These are phyloP conservation scores for Poliocrania exsul DNA, from an alignment of 2,797 vertebrate genomes.

Conservation along the genomic window DNA sequence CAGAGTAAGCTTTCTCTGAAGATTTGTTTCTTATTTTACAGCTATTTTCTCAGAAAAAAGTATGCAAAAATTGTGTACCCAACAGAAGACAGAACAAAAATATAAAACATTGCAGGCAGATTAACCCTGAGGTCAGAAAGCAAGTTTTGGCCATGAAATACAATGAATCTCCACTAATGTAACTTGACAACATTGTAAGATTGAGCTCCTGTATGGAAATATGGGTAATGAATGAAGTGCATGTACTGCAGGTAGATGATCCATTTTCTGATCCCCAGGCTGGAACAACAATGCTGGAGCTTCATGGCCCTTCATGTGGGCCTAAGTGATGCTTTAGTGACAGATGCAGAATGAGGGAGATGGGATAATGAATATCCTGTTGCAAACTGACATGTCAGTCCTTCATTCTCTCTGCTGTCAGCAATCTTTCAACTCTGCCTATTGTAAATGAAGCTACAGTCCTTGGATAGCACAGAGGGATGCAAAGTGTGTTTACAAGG, in stretches of 20 bases:
- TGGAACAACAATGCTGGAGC: constrained; percentile 56
- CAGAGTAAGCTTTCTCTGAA: background rate
- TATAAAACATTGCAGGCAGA: constrained; percentile 5
- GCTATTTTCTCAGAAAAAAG: background rate
- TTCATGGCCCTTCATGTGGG: constrained; percentile 45
- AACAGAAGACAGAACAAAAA: background rate
- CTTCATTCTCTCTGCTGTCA: constrained; percentile 51
- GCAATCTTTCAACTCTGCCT: constrained; percentile 60
- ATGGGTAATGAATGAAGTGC: constrained; percentile 24
- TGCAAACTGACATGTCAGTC: constrained; percentile 48
- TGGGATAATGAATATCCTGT: constrained; percentile 63
- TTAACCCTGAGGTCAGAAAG: constrained; percentile 13
- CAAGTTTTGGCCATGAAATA: background rate
- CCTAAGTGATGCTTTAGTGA: constrained; percentile 55
- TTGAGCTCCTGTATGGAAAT: background rate
- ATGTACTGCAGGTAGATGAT: constrained; percentile 45
- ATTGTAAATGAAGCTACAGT: constrained; percentile 32
- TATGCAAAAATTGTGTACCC: background rate
- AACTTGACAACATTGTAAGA: background rate
- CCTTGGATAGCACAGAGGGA: constrained; percentile 39
- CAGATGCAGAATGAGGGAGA: constrained; percentile 32
- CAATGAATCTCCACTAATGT: background rate
- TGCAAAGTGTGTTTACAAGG: constrained; percentile 50
- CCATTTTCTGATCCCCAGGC: constrained; percentile 59
- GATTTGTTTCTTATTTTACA: background rate